phyloP scores from a whole-genome alignment of 2,113 vertebrate species.

The Notarius lentiginosus region DNA sequence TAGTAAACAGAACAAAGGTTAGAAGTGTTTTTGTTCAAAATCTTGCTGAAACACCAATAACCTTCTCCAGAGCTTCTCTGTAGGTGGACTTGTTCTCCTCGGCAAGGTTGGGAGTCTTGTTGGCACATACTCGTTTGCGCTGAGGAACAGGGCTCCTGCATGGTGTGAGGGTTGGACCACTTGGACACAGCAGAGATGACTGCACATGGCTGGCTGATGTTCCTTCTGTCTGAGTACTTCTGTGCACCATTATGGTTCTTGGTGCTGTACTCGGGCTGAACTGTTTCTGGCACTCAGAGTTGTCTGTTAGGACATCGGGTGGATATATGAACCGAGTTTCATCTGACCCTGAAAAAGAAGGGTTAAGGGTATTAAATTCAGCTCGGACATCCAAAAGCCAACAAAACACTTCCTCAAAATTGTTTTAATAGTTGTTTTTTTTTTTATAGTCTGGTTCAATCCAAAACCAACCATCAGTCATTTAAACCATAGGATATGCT shows the following conservation, averaged over 20 bases:
- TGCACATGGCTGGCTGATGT: conserved; percentile 23
- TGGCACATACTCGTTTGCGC: conserved; percentile 84
- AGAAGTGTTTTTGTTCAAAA: neutral
- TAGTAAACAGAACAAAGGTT: neutral
- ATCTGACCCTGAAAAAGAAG: conserved; percentile 72
- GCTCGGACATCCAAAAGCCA: neutral
- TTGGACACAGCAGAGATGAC: conserved; percentile 44
- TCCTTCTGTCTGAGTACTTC: conserved; percentile 85
- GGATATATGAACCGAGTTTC: conserved; percentile 80
- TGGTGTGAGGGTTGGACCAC: conserved; percentile 67
- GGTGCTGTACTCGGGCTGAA: conserved; percentile 78
- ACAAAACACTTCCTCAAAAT: neutral
- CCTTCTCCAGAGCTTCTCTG: conserved; percentile 81
- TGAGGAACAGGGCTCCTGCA: conserved; percentile 85
- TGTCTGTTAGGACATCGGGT: conserved; percentile 72
- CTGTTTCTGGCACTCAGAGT: conserved; percentile 76
- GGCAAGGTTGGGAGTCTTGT: conserved; percentile 50
- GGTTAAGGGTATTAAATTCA: neutral
- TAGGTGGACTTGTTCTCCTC: conserved; percentile 88
- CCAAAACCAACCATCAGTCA: neutral
- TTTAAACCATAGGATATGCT: neutral
- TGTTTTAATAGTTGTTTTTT: no score
- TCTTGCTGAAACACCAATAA: conserved; percentile 56
- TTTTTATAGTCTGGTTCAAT: neutral
- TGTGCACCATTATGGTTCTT: conserved; percentile 74